Percentiles rank a stretch among this genome's conserved stretches.
These are phyloP conservation scores for Laodelphax striatellus DNA, from an alignment of 1,140 invertebrate species.

Conservation along the genomic window DNA sequence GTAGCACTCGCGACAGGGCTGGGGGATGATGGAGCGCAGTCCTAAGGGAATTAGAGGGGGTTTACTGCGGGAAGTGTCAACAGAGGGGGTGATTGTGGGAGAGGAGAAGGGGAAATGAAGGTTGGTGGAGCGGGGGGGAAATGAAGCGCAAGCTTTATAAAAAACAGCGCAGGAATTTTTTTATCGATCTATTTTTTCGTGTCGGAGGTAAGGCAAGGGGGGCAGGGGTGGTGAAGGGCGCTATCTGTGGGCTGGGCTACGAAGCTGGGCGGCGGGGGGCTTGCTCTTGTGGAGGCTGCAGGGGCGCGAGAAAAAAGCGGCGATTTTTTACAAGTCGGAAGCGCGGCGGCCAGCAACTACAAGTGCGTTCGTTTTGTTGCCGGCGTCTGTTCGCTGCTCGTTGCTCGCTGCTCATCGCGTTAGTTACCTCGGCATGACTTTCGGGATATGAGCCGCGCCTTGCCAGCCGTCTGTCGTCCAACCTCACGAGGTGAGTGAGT, in stretches of 20 bases:
- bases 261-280: background rate
- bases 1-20: background rate
- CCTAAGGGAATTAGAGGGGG: background rate
- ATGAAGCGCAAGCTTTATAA: conserved; percentile 23
- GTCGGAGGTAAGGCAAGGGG: background rate
- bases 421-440: background rate
- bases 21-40: background rate
- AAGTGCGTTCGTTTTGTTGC: too few species aligned
- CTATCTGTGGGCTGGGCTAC: background rate
- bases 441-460: background rate
- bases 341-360: background rate
- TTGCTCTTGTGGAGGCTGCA: background rate
- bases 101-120: background rate
- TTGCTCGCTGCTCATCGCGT: background rate
- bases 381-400: too few species aligned
- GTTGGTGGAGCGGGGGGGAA: conserved; percentile 11
- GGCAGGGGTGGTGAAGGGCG: background rate
- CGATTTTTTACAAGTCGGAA: background rate
- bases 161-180: conserved; percentile 27
- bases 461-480: background rate
- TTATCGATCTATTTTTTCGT: conserved; percentile 24
- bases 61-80: background rate
- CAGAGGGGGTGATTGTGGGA: background rate
- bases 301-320: background rate
- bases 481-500: conserved; percentile 3